A percentile compares a stretch with the other conserved stretches of the same genome.
Conservation (phyloP, 2,113 vertebrate species). For the Engraulis encrasicolus region DNA sequence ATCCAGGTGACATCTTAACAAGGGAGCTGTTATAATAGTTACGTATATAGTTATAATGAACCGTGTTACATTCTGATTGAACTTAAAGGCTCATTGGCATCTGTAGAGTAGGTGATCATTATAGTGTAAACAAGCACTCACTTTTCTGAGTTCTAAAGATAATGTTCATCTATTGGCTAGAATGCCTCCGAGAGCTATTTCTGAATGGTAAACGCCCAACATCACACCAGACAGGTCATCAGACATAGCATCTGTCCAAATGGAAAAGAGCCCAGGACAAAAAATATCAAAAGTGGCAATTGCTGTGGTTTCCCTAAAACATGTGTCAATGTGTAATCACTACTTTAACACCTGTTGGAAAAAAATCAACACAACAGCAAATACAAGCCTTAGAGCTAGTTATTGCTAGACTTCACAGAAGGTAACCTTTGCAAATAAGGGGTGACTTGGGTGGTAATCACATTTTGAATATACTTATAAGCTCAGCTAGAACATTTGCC, state of each 20-base stretch:
- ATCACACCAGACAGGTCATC: no score
- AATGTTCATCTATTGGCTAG: no score
- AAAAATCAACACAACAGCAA: conserved; percentile 1
- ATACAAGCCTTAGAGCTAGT: conserved; percentile 16
- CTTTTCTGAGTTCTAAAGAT: no score
- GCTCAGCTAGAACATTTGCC: conserved; percentile 32
- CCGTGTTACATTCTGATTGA: background rate
- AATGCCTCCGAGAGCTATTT: no score
- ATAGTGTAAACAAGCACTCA: background rate
- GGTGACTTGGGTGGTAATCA: conserved; percentile 50
- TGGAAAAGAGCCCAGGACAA: no score
- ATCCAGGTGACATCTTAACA: background rate
- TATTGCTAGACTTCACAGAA: conserved; percentile 26
- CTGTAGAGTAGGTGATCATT: background rate
- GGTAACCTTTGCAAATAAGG: conserved; percentile 44
- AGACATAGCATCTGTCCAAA: no score
- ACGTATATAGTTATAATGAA: no score
- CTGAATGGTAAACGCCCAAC: no score
- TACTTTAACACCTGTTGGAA: background rate
- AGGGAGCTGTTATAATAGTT: background rate
- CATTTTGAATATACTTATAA: conserved; percentile 49
- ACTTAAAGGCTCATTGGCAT: background rate
- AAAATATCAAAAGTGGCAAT: no score
- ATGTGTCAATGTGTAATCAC: no score
- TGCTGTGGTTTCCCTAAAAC: no score